Percentiles rank a stretch among this genome's conserved stretches.
Conservation (phyloP, 1,140 invertebrate species). For the Megalonaias nervosa region DNA sequence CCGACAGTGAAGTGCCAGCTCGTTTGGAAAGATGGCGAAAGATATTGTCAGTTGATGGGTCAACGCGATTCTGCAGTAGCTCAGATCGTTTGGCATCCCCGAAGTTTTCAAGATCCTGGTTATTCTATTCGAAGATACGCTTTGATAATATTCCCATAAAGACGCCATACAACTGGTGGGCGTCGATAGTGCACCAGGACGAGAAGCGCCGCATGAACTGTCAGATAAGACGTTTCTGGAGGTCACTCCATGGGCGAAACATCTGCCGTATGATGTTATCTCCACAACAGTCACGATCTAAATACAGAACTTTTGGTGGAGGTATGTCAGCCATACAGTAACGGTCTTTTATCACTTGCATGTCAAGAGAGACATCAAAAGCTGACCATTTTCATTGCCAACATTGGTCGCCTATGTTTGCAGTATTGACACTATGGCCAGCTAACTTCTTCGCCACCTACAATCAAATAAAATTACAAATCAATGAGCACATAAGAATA, state of each 20-base stretch:
- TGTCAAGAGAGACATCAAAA: constrained; percentile 44
- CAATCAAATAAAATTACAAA: background rate
- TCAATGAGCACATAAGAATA: no score
- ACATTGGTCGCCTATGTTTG: constrained; percentile 41
- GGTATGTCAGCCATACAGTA: constrained; percentile 21
- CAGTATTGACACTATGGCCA: constrained; percentile 28
- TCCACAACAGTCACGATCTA: constrained; percentile 35
- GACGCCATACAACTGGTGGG: constrained; percentile 34
- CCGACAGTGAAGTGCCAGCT: constrained; percentile 47
- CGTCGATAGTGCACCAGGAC: constrained; percentile 33
- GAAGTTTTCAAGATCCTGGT: constrained; percentile 30
- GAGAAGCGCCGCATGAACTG: constrained; percentile 52
- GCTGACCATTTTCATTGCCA: constrained; percentile 39
- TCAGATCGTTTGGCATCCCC: constrained; percentile 42
- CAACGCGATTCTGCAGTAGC: constrained; percentile 10
- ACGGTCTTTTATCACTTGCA: constrained; percentile 11
- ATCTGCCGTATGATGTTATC: background rate
- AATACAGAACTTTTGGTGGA: constrained; percentile 25
- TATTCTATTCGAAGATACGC: constrained; percentile 47
- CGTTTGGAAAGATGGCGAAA: constrained; percentile 10
- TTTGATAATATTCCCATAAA: constrained; percentile 44
- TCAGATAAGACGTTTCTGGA: constrained; percentile 41
- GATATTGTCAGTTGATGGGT: constrained; percentile 35
- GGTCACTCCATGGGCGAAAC: constrained; percentile 25
- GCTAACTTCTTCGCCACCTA: constrained; percentile 37